These are phyloP conservation scores for Macroramphosus scolopax DNA, from an alignment of 2,797 vertebrate species.

Conservation along the genomic window DNA sequence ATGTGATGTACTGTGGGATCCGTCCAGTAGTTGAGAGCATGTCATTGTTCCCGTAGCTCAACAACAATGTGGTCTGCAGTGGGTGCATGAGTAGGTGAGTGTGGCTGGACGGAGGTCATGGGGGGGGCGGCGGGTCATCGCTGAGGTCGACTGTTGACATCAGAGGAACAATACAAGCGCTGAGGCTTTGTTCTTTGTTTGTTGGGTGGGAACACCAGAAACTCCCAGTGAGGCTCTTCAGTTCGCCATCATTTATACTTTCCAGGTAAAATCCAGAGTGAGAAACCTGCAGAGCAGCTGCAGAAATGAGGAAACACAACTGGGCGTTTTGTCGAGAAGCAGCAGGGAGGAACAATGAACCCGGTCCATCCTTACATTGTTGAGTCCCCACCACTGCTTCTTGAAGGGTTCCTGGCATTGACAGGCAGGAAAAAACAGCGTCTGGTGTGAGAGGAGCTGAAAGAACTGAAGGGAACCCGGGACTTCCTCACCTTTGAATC, in stretches of 20 bases:
- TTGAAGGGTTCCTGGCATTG: constrained; percentile 75
- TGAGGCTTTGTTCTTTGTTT: constrained; percentile 37
- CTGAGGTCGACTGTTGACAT: constrained; percentile 27
- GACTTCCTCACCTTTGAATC: constrained; percentile 61
- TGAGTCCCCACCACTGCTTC: constrained; percentile 51
- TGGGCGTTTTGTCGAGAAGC: constrained; percentile 49
- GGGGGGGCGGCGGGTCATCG: constrained; percentile 43
- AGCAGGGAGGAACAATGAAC: constrained; percentile 58
- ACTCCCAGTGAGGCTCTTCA: too few relatives aligned
- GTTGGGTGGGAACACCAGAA: not conserved
- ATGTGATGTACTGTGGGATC: too few relatives aligned
- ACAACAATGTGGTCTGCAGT: too few relatives aligned
- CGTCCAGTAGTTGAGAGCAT: too few relatives aligned
- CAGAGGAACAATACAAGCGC: constrained; percentile 41
- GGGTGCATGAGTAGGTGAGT: constrained; percentile 46
- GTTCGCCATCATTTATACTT: constrained; percentile 2
- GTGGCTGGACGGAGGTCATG: constrained; percentile 44
- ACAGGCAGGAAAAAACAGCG: constrained; percentile 76
- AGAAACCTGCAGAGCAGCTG: not conserved
- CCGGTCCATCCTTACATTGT: constrained; percentile 68
- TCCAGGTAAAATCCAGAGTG: constrained; percentile 14
- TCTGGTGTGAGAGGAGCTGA: constrained; percentile 48
- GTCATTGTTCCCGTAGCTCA: too few relatives aligned
- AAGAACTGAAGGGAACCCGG: constrained; percentile 56
- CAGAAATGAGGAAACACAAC: constrained; percentile 26